Conservation (phyloP, 92 coral and sea anemone species). For the Siderastrea radians region DNA sequence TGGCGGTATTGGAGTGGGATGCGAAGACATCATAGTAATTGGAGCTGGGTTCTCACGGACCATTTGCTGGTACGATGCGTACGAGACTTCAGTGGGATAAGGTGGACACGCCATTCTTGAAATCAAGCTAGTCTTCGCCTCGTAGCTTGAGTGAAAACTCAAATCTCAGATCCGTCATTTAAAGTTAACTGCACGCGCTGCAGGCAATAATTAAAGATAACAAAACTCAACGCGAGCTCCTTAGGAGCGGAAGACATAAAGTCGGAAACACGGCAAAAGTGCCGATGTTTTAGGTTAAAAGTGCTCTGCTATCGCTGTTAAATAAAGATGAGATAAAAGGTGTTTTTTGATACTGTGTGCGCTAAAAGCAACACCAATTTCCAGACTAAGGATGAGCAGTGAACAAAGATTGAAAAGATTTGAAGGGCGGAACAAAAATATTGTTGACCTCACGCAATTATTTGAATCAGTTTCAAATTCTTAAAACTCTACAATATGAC, state of each 20-base stretch:
- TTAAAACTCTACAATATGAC: background rate
- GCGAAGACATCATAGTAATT: slow-evolving; percentile 77
- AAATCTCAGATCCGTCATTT: slow-evolving; percentile 49
- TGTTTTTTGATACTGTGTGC: slow-evolving; percentile 36
- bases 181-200: slow-evolving; percentile 43
- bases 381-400: background rate
- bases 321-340: slow-evolving; percentile 51
- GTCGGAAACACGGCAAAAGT: slow-evolving; percentile 61
- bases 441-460: slow-evolving; percentile 42
- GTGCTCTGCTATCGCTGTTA: slow-evolving; percentile 52
- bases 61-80: slow-evolving; percentile 78
- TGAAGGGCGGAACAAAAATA: slow-evolving; percentile 32
- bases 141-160: slow-evolving; percentile 11
- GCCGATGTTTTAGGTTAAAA: slow-evolving; percentile 53
- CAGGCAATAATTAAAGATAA: slow-evolving; percentile 58
- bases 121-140: background rate
- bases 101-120: slow-evolving; percentile 49
- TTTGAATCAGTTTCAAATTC: background rate
- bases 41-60: slow-evolving; percentile 53
- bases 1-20: slow-evolving; percentile 67
- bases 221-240: slow-evolving; percentile 55
- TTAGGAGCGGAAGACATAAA: slow-evolving; percentile 59
- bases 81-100: slow-evolving; percentile 52
- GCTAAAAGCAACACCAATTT: slow-evolving; percentile 46
- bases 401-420: slow-evolving; percentile 36